Conservation (phyloP, 1,140 invertebrate species). For the Hyposmocoma kahamanoa region DNA sequence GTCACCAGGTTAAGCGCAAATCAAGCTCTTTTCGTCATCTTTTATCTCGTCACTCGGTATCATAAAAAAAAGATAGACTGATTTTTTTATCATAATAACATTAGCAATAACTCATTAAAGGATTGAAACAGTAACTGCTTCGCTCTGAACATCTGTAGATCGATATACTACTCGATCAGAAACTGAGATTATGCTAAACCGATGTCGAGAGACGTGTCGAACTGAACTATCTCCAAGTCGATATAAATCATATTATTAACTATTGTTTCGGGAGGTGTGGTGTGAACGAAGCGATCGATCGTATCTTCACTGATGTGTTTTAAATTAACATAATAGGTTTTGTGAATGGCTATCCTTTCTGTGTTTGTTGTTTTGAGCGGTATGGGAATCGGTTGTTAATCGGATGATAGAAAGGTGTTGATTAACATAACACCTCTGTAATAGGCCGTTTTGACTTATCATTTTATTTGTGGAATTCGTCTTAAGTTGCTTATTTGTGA, state of each 20-base stretch:
- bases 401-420: background rate
- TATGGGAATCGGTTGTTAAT: conserved; percentile 18
- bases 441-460: too few relatives aligned
- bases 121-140: too few relatives aligned
- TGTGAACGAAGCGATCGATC: conserved; percentile 68
- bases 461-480: too few relatives aligned
- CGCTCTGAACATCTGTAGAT: conserved; percentile 51
- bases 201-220: conserved; percentile 63
- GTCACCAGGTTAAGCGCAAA: too few relatives aligned
- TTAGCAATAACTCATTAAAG: too few relatives aligned
- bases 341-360: conserved; percentile 66
- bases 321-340: conserved; percentile 74
- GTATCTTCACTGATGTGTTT: conserved; percentile 68
- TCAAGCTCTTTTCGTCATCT: too few relatives aligned
- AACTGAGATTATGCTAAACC: conserved; percentile 68
- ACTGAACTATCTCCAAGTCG: conserved; percentile 55
- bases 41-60: too few relatives aligned
- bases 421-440: background rate
- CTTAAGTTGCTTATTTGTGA: too few relatives aligned
- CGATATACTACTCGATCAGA: conserved; percentile 61
- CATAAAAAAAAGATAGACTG: too few relatives aligned
- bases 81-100: too few relatives aligned
- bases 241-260: conserved; percentile 73
- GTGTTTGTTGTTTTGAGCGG: conserved; percentile 60
- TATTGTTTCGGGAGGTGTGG: conserved; percentile 72